Percentiles rank a stretch among this genome's conserved stretches.
phyloP scores from a whole-genome alignment of 2,797 vertebrate genomes.

The Loriculus beryllinus region DNA sequence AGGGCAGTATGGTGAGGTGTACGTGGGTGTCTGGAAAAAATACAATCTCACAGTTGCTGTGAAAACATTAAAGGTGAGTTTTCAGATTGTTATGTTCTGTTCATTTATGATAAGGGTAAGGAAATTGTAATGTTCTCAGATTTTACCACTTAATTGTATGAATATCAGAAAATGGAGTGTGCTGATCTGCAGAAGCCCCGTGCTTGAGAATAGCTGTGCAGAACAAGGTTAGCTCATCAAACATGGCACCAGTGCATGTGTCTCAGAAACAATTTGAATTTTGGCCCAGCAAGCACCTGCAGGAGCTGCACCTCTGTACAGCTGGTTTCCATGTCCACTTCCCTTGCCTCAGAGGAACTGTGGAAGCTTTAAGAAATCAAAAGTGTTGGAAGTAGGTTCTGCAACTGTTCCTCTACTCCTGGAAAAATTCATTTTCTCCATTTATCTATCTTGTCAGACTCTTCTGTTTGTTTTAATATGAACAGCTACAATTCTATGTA shows the following conservation, averaged over 20 bases:
- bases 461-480: neutral
- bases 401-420: neutral
- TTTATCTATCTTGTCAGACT: neutral
- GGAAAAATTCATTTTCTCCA: neutral
- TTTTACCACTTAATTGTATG: neutral
- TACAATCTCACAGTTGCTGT: conserved; percentile 97
- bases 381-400: neutral
- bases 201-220: neutral
- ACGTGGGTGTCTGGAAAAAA: conserved; percentile 97
- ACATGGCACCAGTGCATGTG: neutral
- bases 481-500: neutral
- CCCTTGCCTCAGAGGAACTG: neutral
- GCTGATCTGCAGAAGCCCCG: neutral
- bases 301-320: neutral
- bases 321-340: neutral
- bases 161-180: neutral
- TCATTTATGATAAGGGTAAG: neutral
- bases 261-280: neutral
- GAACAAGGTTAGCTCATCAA: neutral
- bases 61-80: conserved; percentile 92
- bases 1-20: conserved; percentile 98
- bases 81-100: neutral
- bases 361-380: neutral
- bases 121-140: neutral
- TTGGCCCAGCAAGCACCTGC: neutral